Evolutionary conservation across 2,888 invertebrate genomes (phyloP).

Genomic region (Camptogramma bilineatum): DNA sequence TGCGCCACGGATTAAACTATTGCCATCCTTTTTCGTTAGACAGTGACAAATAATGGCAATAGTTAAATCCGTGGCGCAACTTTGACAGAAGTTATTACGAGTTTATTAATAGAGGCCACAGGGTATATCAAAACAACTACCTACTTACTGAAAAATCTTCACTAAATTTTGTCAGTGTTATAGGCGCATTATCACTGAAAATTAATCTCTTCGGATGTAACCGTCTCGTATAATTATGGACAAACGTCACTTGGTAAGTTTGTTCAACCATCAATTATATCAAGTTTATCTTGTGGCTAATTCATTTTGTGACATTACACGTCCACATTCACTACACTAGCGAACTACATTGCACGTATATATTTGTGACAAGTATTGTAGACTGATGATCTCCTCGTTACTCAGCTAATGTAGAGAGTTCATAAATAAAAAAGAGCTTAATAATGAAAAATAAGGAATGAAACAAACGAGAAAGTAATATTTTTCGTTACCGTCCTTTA

Average conservation of each 20-base stretch:
- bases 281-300: not conserved
- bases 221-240: no score
- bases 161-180: no score
- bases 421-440: not conserved
- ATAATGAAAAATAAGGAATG: not conserved
- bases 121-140: no score
- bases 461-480: not conserved
- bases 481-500: constrained; percentile 3
- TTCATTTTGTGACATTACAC: not conserved
- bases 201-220: no score
- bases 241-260: no score
- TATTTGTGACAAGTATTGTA: not conserved
- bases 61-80: no score
- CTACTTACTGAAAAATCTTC: constrained; percentile 28
- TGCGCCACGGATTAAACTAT: no score
- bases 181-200: no score
- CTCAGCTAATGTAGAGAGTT: not conserved
- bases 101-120: no score
- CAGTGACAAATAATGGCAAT: no score
- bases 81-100: no score
- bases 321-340: not conserved
- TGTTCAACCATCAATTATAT: not conserved
- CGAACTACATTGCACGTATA: not conserved
- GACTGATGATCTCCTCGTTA: not conserved
- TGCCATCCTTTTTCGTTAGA: no score